Percentiles rank a stretch among this genome's conserved stretches.
Conservation (phyloP, 2,888 invertebrate genomes). For the Chalcis sispes region DNA sequence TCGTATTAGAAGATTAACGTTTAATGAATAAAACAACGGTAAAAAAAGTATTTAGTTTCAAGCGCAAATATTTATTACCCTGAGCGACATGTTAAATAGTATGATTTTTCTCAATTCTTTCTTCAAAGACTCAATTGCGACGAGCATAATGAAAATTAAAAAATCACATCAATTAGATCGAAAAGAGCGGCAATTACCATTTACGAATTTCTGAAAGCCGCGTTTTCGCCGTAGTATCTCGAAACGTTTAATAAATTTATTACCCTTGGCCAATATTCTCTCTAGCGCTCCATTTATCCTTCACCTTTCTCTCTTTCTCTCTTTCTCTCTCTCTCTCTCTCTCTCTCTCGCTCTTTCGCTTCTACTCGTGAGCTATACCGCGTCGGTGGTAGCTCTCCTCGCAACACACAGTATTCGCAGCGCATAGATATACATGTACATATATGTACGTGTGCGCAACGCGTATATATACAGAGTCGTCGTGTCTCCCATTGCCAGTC, state of each 20-base stretch:
- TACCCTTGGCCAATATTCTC: slow-evolving; percentile 39
- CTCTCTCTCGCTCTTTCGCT: slow-evolving; percentile 33
- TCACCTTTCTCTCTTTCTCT: slow-evolving; percentile 31
- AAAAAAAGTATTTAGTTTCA: no score
- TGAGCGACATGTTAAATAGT: no score
- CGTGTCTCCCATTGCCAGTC: slow-evolving; percentile 49
- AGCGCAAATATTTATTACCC: no score
- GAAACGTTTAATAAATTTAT: slow-evolving; percentile 46
- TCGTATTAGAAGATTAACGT: no score
- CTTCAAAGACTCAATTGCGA: no score
- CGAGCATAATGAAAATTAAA: no score
- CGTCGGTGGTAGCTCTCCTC: neutral
- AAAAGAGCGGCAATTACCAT: no score
- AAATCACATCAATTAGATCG: no score
- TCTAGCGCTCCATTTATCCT: slow-evolving; percentile 41
- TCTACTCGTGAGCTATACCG: neutral
- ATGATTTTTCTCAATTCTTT: no score
- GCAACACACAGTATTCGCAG: no score
- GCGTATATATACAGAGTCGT: neutral
- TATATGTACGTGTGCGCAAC: neutral
- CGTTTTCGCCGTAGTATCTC: slow-evolving; percentile 25
- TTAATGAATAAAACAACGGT: no score
- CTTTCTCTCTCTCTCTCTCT: slow-evolving; percentile 34
- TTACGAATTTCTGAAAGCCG: neutral
- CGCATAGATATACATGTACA: no score